Percentiles rank a stretch among this genome's conserved stretches.
Conservation (phyloP, 2,888 invertebrate species). For the Lasioglossum pauxillum region DNA sequence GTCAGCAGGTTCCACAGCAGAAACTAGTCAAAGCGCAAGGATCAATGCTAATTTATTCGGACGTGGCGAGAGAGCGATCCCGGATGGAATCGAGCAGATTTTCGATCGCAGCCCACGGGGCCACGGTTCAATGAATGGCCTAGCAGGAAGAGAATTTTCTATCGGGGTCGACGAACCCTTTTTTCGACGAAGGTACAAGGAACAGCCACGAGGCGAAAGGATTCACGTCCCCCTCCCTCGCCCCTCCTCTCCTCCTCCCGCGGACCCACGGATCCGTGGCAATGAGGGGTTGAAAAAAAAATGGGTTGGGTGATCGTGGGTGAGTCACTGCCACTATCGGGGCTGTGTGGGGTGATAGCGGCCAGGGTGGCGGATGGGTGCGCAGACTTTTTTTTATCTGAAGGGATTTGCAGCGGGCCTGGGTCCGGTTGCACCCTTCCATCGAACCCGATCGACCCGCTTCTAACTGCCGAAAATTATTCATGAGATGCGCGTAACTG, state of each 20-base stretch:
- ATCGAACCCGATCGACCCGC: slow-evolving; percentile 63
- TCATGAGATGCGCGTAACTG: slow-evolving; percentile 80
- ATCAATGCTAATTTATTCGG: background rate
- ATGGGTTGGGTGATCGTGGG: slow-evolving; percentile 82
- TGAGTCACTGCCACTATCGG: slow-evolving; percentile 80
- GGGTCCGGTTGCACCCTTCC: slow-evolving; percentile 81
- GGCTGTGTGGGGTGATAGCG: slow-evolving; percentile 75
- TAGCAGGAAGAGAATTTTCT: slow-evolving; percentile 23
- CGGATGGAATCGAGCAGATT: slow-evolving; percentile 66
- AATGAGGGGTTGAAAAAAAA: slow-evolving; percentile 72
- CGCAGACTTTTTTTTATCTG: slow-evolving; percentile 82
- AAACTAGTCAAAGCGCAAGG: background rate
- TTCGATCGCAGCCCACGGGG: slow-evolving; percentile 5
- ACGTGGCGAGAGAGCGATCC: slow-evolving; percentile 42
- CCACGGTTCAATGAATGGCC: slow-evolving; percentile 6
- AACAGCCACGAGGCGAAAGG: slow-evolving; percentile 74
- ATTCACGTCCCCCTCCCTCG: slow-evolving; percentile 43
- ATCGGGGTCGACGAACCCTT: slow-evolving; percentile 65
- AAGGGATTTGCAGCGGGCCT: slow-evolving; percentile 80
- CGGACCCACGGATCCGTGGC: slow-evolving; percentile 72
- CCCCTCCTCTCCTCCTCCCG: slow-evolving; percentile 36
- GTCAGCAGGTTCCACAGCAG: background rate
- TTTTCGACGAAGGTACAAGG: slow-evolving; percentile 71
- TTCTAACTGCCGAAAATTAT: slow-evolving; percentile 69
- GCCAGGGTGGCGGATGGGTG: slow-evolving; percentile 71